Conservation (phyloP, 2,888 invertebrate species). For the Trachelus troglodyta region DNA sequence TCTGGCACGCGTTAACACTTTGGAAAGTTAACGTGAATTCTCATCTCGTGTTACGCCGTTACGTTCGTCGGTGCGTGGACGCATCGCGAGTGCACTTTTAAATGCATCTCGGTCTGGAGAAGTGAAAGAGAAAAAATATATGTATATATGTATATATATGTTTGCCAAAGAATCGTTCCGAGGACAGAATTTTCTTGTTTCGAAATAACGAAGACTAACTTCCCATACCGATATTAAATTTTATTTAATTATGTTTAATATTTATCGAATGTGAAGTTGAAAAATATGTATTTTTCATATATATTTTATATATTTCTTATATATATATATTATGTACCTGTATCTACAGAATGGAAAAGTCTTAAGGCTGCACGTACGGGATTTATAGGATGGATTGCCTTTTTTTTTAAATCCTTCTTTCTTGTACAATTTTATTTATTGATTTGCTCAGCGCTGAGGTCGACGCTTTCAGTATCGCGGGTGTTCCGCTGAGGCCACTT, state of each 20-base stretch:
- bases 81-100: not conserved
- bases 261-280: too few relatives aligned
- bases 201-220: too few relatives aligned
- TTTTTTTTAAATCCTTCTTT: not conserved
- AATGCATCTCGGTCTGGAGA: not conserved
- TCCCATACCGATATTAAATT: too few relatives aligned
- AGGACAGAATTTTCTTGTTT: too few relatives aligned
- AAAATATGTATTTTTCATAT: too few relatives aligned
- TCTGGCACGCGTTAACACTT: not conserved
- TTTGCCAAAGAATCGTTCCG: too few relatives aligned
- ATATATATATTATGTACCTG: conserved; percentile 6
- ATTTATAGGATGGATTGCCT: not conserved
- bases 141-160: not conserved
- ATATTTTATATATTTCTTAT: too few relatives aligned
- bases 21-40: not conserved
- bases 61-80: not conserved
- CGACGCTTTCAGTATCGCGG: not conserved
- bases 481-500: not conserved
- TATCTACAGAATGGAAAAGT: conserved; percentile 14
- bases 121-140: not conserved
- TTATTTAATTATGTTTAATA: too few relatives aligned
- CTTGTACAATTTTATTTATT: not conserved
- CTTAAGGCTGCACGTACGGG: not conserved
- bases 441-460: not conserved
- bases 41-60: not conserved